A percentile compares a stretch with the other conserved stretches of the same genome.
phyloP scores from a whole-genome alignment of 2,113 vertebrate species.

The Cryptomyrus ogoouensis region DNA sequence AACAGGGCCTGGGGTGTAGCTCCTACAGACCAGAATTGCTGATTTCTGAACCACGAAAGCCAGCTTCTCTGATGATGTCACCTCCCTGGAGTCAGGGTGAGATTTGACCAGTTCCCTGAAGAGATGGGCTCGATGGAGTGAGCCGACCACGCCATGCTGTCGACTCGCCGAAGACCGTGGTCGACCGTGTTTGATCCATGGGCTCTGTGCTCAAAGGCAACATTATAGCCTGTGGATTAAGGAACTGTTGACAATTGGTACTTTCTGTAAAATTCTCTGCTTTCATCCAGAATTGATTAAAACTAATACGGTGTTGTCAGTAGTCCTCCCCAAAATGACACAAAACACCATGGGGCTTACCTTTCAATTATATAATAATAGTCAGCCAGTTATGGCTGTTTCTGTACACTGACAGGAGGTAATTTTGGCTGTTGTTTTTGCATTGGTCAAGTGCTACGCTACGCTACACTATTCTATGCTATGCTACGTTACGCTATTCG shows the following conservation, averaged over 20 bases:
- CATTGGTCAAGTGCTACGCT: neutral
- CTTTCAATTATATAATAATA: neutral
- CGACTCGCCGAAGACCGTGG: neutral
- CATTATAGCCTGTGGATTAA: neutral
- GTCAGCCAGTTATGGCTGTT: neutral
- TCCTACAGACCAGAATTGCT: neutral
- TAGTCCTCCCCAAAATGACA: neutral
- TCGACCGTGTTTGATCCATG: neutral
- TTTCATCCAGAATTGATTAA: neutral
- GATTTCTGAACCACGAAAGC: neutral
- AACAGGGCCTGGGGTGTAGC: neutral
- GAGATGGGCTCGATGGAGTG: neutral
- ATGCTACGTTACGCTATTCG: neutral
- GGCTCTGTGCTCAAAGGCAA: neutral
- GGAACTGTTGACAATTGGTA: neutral
- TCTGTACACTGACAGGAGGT: neutral
- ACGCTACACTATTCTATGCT: neutral
- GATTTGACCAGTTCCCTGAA: neutral
- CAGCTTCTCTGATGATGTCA: neutral
- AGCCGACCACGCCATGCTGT: neutral
- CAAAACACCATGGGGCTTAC: neutral
- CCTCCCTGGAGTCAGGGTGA: neutral
- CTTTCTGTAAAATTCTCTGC: neutral
- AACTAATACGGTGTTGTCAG: neutral
- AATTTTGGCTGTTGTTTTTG: neutral